phyloP scores from a whole-genome alignment of 2,797 vertebrate species.

The Anisognathus igniventris region DNA sequence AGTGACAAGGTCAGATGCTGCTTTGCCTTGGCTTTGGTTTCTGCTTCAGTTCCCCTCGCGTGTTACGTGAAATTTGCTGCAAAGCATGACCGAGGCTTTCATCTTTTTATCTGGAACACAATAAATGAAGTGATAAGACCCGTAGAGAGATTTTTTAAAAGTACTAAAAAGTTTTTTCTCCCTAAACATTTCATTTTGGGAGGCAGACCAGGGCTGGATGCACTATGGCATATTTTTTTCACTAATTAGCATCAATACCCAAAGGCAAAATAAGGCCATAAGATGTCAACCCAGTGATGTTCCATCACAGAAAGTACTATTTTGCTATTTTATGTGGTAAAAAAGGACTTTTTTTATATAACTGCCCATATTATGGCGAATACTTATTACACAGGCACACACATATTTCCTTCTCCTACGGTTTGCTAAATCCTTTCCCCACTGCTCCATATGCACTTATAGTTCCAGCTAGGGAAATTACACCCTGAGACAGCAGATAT shows the following conservation, averaged over 20 bases:
- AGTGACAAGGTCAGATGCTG: conserved; percentile 12
- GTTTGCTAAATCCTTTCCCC: neutral
- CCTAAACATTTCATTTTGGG: neutral
- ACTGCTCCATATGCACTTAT: conserved; percentile 13
- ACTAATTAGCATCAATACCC: neutral
- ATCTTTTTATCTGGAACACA: conserved; percentile 30
- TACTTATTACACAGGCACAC: neutral
- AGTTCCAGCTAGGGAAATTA: conserved; percentile 44
- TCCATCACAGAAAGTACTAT: neutral
- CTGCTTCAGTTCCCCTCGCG: neutral
- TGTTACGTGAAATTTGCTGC: neutral
- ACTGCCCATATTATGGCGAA: neutral
- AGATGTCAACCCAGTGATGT: neutral
- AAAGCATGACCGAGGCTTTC: neutral
- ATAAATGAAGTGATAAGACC: neutral
- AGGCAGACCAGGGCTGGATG: neutral
- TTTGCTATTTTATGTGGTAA: neutral
- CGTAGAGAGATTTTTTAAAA: neutral
- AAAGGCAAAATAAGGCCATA: conserved; percentile 8
- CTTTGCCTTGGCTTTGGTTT: neutral
- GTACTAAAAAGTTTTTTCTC: neutral
- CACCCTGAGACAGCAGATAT: conserved; percentile 53
- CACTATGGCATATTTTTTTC: neutral
- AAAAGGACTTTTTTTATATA: neutral
- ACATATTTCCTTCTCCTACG: neutral